A percentile compares a stretch with the other conserved stretches of the same genome.
These are phyloP conservation scores for Siniperca knerii DNA, from an alignment of 2,113 vertebrate genomes.

Conservation along the genomic window DNA sequence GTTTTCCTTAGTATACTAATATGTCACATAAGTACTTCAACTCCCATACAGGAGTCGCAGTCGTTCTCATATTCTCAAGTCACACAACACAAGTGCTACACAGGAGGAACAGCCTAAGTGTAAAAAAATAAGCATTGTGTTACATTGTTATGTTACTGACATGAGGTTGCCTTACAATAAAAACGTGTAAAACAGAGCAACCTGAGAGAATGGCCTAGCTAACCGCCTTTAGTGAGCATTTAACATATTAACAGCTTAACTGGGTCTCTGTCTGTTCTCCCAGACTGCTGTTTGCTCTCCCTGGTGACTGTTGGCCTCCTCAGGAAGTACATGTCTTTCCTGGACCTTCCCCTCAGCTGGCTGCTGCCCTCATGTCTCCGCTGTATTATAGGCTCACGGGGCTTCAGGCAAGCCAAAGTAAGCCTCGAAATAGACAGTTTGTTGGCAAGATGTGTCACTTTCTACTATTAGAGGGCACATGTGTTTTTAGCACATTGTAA, in stretches of 20 bases:
- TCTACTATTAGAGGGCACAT: slow-evolving; percentile 1
- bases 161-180: background rate
- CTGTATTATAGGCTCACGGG: slow-evolving; percentile 83
- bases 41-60: too few species aligned
- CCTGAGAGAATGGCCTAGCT: background rate
- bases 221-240: slow-evolving; percentile 6
- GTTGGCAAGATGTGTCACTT: slow-evolving; percentile 7
- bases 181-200: background rate
- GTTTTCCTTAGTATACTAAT: background rate
- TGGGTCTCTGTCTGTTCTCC: slow-evolving; percentile 38
- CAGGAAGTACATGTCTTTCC: slow-evolving; percentile 91
- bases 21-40: background rate
- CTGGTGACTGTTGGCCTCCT: slow-evolving; percentile 88
- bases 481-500: background rate
- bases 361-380: slow-evolving; percentile 79
- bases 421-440: slow-evolving; percentile 59
- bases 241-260: slow-evolving; percentile 44
- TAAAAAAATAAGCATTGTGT: background rate
- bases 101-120: background rate
- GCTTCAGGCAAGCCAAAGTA: slow-evolving; percentile 90
- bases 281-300: slow-evolving; percentile 88
- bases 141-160: background rate
- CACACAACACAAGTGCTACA: background rate
- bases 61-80: background rate
- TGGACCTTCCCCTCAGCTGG: slow-evolving; percentile 91